Evolutionary conservation across 2,888 invertebrate genomes (phyloP), one percentile per base, ranked within the genome.

Genomic region (Bhutanitis thaidina): DNA sequence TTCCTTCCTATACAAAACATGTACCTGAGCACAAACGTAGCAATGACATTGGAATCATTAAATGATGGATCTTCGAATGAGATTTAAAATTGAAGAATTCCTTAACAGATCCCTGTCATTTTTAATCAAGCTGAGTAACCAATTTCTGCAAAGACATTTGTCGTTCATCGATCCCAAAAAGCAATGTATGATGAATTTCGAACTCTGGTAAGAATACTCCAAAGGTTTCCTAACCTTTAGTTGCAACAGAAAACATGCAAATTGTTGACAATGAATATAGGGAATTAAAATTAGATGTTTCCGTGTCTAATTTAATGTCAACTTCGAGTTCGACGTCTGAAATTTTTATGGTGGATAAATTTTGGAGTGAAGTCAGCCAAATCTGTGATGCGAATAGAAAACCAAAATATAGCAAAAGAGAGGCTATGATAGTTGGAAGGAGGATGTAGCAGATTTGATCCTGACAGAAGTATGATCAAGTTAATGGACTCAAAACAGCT

Each of bases 331-430:
- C 29, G 35, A 48, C 34, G 38, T 40, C 25, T 40, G 35, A 48
- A 48, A 40, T 40, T 40, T 40, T 48, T 40, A 48, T 32, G 46
- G 46, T 38, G 30, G 30, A 46, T 46, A 39, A 46, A 46, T 46
- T 46, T 46, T 46, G 46, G 38, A 46, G 46, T 46, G 46, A 46
- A 38, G 46, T 38, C 38, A 46, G 46, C 46, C 30, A 46, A 46
- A 46, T 46, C 30, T 38, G 20, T 20, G 20, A 20, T 15, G 16
- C 38, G 15, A 38, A 38, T 38, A 38, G 38, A 15, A 38, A 38
- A 38, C 15, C 38, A 38, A 38, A 38, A 15, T 38, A 20, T 15
- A 7, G 38, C 16, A 20, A 20, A 20, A 20, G 20, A 20, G 20
- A 5, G 20, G 5, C 5, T 20, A 20, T 5, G 20, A 20, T 5